These are phyloP conservation scores for Chrysotoxum bicinctum DNA, from an alignment of 2,888 invertebrate genomes.

Conservation along the genomic window DNA sequence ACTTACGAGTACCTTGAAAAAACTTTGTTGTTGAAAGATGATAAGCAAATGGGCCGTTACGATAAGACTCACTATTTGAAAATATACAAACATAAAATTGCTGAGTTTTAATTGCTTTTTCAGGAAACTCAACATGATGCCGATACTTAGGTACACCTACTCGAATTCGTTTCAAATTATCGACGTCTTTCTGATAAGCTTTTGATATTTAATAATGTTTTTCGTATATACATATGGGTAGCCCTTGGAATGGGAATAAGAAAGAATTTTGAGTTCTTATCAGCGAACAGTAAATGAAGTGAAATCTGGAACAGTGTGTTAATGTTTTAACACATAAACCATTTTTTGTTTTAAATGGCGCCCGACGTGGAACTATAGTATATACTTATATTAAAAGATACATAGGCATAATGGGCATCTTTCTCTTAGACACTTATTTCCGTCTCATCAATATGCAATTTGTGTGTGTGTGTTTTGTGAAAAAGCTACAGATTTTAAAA, in stretches of 20 bases:
- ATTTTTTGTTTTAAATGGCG: not conserved
- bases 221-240: not conserved
- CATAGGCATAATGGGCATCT: too few relatives aligned
- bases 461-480: too few relatives aligned
- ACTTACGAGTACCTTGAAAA: conserved; percentile 15
- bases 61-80: not conserved
- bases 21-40: not conserved
- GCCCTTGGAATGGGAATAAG: not conserved
- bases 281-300: not conserved
- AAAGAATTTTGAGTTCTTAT: not conserved
- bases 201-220: not conserved
- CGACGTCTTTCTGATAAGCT: not conserved
- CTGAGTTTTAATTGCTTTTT: conserved; percentile 4
- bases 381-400: too few relatives aligned
- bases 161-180: conserved; percentile 4
- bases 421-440: too few relatives aligned
- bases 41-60: not conserved
- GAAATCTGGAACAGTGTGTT: not conserved
- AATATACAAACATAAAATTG: not conserved
- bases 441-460: too few relatives aligned
- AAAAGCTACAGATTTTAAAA: too few relatives aligned
- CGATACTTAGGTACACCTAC: not conserved
- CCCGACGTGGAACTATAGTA: not conserved
- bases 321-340: not conserved
- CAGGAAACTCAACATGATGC: conserved; percentile 2